Base-by-base conservation (phyloP, 2,888 invertebrate species). In the Dioctria linearis region DNA sequence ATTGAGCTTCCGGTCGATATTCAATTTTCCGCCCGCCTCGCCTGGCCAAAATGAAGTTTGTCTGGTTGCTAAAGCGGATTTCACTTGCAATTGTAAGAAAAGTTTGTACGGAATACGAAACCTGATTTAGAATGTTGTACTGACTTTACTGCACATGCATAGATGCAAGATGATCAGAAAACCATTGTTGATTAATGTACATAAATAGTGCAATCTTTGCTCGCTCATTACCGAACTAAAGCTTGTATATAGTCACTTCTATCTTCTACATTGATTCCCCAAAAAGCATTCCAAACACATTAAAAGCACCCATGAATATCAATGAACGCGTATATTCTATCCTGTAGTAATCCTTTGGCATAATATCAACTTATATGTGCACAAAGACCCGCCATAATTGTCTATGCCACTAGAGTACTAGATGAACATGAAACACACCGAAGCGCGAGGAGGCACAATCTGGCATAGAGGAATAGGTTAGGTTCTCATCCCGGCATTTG, bases 1-100 rank as follows among this genome's bases (percentile, higher is more conserved):
- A 54, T 54, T 54, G 54, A 54, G 54, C 54, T 54, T n/a, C 54
- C n/a, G 54, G 54, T 54, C 54, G 54, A 54, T 54, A 54, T 54
- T 54, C 54, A 54, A 54, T 54, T 54, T 54, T 54, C 54, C 54
- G 11, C 54, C 54, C 54, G 11, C 54, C 11, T 11, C 54, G 54
- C 0, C 54, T 25, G 25, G 25, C 25, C 25, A 25, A n/a, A 54
- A 11, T 54, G 54, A 8, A 54, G 54, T n/a, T n/a, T 54, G 54
- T 4, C 54, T 11, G n/a, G 11, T n/a, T 54, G 54, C n/a, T 25
- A 25, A 54, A 54, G 6, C 54, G 54, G 11, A 8, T n/a, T 8
- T n/a, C 54, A 54, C 6, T 54, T 11, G n/a, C 54, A 54, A 3
- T n/a, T n/a, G 54, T 8, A 1, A n/a, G 11, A 54, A 46, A 46